These are phyloP conservation scores for Spea multiplicata DNA, from an alignment of 2,113 vertebrate genomes.

Conservation along the genomic window DNA sequence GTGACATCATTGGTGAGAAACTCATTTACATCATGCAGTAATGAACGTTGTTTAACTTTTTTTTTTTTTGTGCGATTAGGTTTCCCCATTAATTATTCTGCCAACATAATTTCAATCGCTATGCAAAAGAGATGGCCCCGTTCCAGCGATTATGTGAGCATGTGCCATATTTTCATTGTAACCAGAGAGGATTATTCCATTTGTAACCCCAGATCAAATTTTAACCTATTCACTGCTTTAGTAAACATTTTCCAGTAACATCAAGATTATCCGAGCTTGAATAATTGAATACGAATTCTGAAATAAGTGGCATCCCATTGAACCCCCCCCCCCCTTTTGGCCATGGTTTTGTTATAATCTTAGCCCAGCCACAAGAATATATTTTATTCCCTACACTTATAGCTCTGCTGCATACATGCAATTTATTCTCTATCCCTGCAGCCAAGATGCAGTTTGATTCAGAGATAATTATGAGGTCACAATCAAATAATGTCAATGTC, in stretches of 20 bases:
- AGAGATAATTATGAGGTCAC: slow-evolving; percentile 71
- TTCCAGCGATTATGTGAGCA: slow-evolving; percentile 29
- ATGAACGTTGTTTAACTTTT: slow-evolving; percentile 85
- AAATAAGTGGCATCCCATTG: no score
- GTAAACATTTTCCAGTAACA: not conserved
- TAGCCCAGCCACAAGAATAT: not conserved
- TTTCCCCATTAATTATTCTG: slow-evolving; percentile 77
- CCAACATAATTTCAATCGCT: slow-evolving; percentile 72
- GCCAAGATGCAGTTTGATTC: slow-evolving; percentile 70
- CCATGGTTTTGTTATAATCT: not conserved
- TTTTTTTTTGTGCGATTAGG: slow-evolving; percentile 68
- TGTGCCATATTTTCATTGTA: slow-evolving; percentile 56
- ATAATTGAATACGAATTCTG: no score
- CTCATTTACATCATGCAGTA: slow-evolving; percentile 86
- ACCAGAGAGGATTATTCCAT: slow-evolving; percentile 57
- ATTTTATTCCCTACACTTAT: not conserved
- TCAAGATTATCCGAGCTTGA: no score
- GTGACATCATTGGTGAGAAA: slow-evolving; percentile 82
- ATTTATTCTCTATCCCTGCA: no score
- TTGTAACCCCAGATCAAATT: slow-evolving; percentile 53
- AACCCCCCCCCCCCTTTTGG: not conserved
- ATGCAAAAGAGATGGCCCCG: slow-evolving; percentile 60
- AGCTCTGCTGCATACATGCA: no score
- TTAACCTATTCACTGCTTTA: slow-evolving; percentile 25
- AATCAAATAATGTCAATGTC: slow-evolving; percentile 62